These are phyloP conservation scores for Antigone vipio DNA, from an alignment of 2,113 vertebrate species.

Conservation along the genomic window DNA sequence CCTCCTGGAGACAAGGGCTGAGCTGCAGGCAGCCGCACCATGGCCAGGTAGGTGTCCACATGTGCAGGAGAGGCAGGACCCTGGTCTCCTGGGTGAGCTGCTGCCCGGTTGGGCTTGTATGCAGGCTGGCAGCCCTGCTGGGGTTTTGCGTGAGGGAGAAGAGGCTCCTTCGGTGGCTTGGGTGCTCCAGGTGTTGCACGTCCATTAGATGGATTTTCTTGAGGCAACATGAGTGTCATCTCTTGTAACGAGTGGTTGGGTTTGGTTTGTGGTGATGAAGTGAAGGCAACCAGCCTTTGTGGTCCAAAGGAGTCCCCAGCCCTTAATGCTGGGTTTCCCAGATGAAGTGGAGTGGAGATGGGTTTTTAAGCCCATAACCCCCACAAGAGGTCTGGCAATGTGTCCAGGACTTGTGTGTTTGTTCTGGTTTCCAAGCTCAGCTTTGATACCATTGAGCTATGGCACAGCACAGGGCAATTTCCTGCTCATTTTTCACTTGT, in stretches of 20 bases:
- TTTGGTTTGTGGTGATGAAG: background rate
- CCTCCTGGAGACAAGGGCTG: background rate
- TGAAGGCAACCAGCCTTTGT: background rate
- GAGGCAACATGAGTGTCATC: background rate
- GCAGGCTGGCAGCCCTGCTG: background rate
- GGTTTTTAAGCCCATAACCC: background rate
- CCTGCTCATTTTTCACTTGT: background rate
- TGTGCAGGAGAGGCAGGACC: background rate
- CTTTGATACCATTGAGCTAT: background rate
- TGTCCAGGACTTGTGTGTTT: fast-evolving
- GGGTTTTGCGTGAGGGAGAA: background rate
- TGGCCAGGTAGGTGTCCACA: background rate
- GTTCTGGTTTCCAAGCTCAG: background rate
- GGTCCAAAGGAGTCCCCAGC: background rate
- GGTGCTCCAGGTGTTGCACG: background rate
- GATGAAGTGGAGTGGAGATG: background rate
- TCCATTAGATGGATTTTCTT: background rate
- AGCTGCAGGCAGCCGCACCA: background rate
- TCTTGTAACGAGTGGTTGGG: background rate
- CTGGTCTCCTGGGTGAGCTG: background rate
- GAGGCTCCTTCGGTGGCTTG: background rate
- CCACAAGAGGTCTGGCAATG: background rate
- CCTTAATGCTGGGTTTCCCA: background rate
- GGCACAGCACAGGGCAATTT: background rate
- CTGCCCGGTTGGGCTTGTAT: background rate